Base-by-base conservation (phyloP, 1,140 invertebrate genomes). In the Drosophila takahashii region DNA sequence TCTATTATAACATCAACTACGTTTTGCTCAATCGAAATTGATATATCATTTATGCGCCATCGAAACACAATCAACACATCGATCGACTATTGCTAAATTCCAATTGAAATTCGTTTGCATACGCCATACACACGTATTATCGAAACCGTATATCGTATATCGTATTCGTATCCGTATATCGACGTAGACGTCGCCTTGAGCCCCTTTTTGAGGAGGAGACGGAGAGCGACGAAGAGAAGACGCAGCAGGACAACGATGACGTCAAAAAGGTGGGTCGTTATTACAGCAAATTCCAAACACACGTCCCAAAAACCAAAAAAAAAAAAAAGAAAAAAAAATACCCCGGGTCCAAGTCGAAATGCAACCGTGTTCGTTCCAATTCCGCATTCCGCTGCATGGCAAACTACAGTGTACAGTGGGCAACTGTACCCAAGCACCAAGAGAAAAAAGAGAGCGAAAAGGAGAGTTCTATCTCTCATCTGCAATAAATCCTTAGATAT, bases 161-260 rank as follows among this genome's bases (percentile, higher is more conserved):
- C 81, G 72, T 52, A 79, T 45, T 10, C 72, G 65, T 70, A 59
- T 58, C 44, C 45, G 65, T 71, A 76, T 69, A 57, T 59, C 58
- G 62, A 64, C 84, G 75, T 92, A 92, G 92, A 90, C 90, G 95
- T 92, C 94, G 95, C 77, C 92, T 95, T 90, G 95, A 95, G 87
- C 95, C 95, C 41, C 92, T 95, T 41, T 93, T 95, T 69, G 95
- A 95, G 93, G 95, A 95, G 92, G 95, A 95, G 65, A 92, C 91
- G 41, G 92, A 92, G 72, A 92, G 92, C 77, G 91, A 92, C 60
- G 91, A 92, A 79, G 91, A 92, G 75, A 92, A 92, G 71, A 92
- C 91, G 16, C 91, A 92, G 44, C 91, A 91, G 76, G 91, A 92
- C 58, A 91, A 90, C 85, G 91, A 92, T 76, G 90, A 92, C 75